Evolutionary conservation across 2,888 invertebrate species (phyloP), one percentile per base, ranked within the genome.

Genomic region (Andrena hattorfiana): DNA sequence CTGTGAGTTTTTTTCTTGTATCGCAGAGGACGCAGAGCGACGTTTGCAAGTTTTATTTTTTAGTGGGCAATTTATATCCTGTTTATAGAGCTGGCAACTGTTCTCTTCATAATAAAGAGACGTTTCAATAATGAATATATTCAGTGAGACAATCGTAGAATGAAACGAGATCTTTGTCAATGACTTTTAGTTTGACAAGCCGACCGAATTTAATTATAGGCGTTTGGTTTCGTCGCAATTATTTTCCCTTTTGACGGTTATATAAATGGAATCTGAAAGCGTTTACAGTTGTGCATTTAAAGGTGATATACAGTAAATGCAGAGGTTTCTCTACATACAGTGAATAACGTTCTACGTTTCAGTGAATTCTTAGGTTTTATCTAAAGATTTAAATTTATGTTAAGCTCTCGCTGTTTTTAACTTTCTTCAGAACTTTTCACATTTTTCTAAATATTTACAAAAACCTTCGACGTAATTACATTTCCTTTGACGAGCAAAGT

Each of bases 401-500:
- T n/a, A 54, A 54, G 10, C 51, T 32, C 32, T 23, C 13, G 16
- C 23, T n/a, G 23, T 32, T 54, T 51, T 28, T 10, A 56, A 10
- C 20, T 56, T 56, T 56, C 23, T 10, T 4, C 23, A 8, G 56
- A 56, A 56, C 56, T 28, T 28, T 28, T 13, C 26, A 42, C 28
- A n/a, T 20, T 60, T 23, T 32, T 49, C 7, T 1, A 48, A 13
- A 16, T 13, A 35, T 60, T 48, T n/a, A 59, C 32, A 28, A 26
- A 63, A 48, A 28, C 16, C 8, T 35, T n/a, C 28, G 32, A 32
- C 20, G 23, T 16, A 28, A 56, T 26, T n/a, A 20, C 28, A 42
- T 16, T 66, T 73, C 23, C 42, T 56, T 56, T 8, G 30, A 10
- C 16, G 56, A 67, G 48, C 48, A 23, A 66, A 74, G 26, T 59